A percentile compares a stretch with the other conserved stretches of the same genome.
Conservation (phyloP, 2,888 invertebrate species). For the Aquatica leii region DNA sequence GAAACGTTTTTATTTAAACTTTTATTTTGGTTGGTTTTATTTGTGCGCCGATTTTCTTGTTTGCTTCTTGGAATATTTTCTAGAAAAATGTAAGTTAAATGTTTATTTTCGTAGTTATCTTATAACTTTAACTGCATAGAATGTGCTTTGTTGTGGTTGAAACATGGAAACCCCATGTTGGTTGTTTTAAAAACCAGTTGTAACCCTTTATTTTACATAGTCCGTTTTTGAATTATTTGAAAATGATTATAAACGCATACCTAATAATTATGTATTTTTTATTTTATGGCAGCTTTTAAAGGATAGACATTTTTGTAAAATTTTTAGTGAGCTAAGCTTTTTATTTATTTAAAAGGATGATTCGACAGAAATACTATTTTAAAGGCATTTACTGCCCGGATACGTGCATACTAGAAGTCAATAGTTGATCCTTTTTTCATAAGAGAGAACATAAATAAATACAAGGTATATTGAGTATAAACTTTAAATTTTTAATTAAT, state of each 20-base stretch:
- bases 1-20: constrained; percentile 43
- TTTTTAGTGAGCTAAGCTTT: constrained; percentile 5
- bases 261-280: not conserved
- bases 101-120: constrained; percentile 15
- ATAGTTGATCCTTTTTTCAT: not conserved
- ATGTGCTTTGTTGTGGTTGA: constrained; percentile 34
- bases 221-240: not conserved
- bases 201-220: constrained; percentile 20
- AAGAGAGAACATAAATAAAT: too few species aligned
- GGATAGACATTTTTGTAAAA: constrained; percentile 2
- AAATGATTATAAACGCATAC: too few species aligned
- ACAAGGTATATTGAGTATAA: too few species aligned
- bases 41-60: constrained; percentile 47
- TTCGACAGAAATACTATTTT: not conserved
- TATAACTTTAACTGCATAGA: constrained; percentile 8
- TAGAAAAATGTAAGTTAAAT: constrained; percentile 52
- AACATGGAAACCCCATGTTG: constrained; percentile 35
- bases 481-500: not conserved
- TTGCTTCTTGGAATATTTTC: constrained; percentile 47
- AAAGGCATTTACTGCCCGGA: not conserved
- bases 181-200: too few species aligned
- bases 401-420: not conserved
- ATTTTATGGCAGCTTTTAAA: not conserved
- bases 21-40: constrained; percentile 49
- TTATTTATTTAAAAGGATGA: constrained; percentile 5